These are phyloP conservation scores for Pomacea maculata DNA, from an alignment of 1,140 invertebrate genomes.

Conservation along the genomic window DNA sequence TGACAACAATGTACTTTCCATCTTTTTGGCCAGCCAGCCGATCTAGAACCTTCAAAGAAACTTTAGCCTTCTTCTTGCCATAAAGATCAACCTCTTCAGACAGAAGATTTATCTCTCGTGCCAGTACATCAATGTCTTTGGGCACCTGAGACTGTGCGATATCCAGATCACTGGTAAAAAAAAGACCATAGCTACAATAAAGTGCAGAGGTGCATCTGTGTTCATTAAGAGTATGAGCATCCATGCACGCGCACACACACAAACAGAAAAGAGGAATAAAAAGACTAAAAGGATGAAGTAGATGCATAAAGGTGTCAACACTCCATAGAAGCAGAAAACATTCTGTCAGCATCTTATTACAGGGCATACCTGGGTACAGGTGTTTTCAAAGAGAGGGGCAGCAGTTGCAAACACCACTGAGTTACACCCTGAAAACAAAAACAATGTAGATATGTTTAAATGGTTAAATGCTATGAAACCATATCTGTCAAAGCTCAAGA, in stretches of 20 bases:
- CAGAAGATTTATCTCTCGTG: slow-evolving; percentile 70
- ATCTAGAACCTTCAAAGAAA: slow-evolving; percentile 84
- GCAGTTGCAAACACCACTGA: slow-evolving; percentile 57
- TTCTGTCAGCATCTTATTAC: no score
- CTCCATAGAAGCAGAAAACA: no score
- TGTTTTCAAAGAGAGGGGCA: slow-evolving; percentile 53
- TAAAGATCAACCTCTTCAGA: slow-evolving; percentile 87
- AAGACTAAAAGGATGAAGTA: no score
- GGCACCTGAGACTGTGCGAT: slow-evolving; percentile 88
- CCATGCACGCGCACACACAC: no score
- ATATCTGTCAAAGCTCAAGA: background rate
- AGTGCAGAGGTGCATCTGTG: background rate
- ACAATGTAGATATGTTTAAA: no score
- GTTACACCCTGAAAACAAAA: slow-evolving; percentile 25
- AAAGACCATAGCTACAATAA: background rate
- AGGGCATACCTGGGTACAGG: slow-evolving; percentile 61
- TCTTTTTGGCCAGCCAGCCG: slow-evolving; percentile 75
- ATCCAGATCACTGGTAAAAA: slow-evolving; percentile 78
- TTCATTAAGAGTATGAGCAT: no score
- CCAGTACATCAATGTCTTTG: slow-evolving; percentile 77
- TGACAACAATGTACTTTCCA: slow-evolving; percentile 95
- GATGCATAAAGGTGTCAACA: no score
- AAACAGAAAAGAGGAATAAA: no score
- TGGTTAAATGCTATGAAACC: background rate
- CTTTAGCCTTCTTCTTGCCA: slow-evolving; percentile 95